Evolutionary conservation across 2,888 invertebrate species (phyloP), one percentile per base, ranked within the genome.

Genomic region (Agonopterix arenella): DNA sequence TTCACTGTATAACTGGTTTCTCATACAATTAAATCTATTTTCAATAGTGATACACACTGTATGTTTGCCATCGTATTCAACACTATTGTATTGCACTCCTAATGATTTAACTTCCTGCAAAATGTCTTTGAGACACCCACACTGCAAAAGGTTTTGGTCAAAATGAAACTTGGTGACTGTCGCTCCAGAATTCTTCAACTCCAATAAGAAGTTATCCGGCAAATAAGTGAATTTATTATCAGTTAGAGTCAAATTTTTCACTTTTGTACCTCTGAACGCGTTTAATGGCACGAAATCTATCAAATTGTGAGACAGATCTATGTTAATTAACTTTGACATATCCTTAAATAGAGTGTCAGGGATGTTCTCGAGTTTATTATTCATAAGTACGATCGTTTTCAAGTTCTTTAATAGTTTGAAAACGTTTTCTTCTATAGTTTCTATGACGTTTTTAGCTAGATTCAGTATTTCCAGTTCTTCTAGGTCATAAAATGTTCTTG

Each of bases 81-180:
- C 52, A 44, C 50, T 58, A 46, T 80, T 83, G 48, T 86, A 86
- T 11, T 60, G 58, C 36, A 86, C 70, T 7, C 62, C 60, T 9
- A 68, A 62, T 11, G 52, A 64, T 50, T 80, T 83, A 0, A 82
- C 68, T 61, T 86, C 85, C 44, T 68, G 70, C 1, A 85, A 40
- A 13, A 83, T 52, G 36, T 84, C 74, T 45, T 62, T 67, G 0
- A 85, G 60, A 57, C 86, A 86, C 0, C 76, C 66, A 55, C 88
- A 88, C 50, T 85, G 84, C 83, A 83, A 86, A 2, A 84, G 84
- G 51, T 86, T 88, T 10, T 79, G 73, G 11, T 82, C 74, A 36
- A 86, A 80, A 50, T 70, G 74, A 49, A 86, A 80, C 52, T 80
- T 80, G 2, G 59, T 67, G 28, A 86, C 53, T 13, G 45, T 63